Evolutionary conservation across 2,888 invertebrate genomes (phyloP), one percentile per base, ranked within the genome.

Genomic region (Creontiades dilutus): DNA sequence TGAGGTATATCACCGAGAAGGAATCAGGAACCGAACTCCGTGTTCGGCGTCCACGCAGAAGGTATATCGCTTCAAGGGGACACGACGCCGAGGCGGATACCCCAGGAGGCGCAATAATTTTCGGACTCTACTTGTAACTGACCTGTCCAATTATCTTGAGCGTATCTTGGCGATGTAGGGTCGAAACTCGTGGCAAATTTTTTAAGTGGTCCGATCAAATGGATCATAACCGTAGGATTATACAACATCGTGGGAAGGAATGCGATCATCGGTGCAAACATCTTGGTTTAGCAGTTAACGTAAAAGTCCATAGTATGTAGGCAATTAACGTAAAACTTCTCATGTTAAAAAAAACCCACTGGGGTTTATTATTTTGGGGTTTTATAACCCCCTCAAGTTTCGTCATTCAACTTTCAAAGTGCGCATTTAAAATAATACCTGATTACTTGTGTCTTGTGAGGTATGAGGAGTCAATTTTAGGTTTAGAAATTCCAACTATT

Each of bases 1-100:
- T 78, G 78, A 78, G 78, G 78, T 68, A 27, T 68, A 68, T 68
- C 68, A 68, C 68, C 68, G 68, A 68, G 68, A 68, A 68, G 68
- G 68, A 68, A 68, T 68, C 68, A 68, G 27, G 27, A 68, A 68
- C 68, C 12, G 68, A 68, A 23, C 23, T 61, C 19, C 19, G n/a
- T 3, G 19, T 61, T 23, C 61, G 23, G n/a, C 37, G 37, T 37
- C 37, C 37, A 37, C 57, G 57, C 68, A 27, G 23, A 68, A 27
- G 27, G 27, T 19, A 68, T 68, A 68, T 68, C 27, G 68, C 68
- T 68, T n/a, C 68, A 68, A 68, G 68, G 68, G 68, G 68, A 68
- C 68, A 68, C 68, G 68, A 68, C 68, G 68, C 23, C 68, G 68
- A 23, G 23, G 68, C 27, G 68, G 68, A 23, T 68, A 68, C 19